Base-by-base conservation (phyloP, 2,113 vertebrate genomes). In the Oreochromis niloticus region DNA sequence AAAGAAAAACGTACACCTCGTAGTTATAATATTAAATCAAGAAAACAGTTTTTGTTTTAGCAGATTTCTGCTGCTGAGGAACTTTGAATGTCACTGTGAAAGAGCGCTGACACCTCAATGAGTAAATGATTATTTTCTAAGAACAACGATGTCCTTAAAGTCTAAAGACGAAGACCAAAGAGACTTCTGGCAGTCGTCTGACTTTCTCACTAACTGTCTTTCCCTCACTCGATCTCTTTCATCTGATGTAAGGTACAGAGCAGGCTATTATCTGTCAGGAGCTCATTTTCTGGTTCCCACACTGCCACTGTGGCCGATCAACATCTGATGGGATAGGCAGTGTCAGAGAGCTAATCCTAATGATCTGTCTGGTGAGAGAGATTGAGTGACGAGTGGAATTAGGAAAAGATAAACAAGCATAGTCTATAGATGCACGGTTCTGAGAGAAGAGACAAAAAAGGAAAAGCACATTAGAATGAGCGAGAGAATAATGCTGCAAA, bases 241-340 rank as follows among this genome's bases (percentile, higher is more conserved):
- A 68, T 92, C 83, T 90, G 83, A 92, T 86, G 78, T 88, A 90
- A 94, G 87, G 89, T 91, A 91, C 78, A 87, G 87, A 84, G 79
- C 61, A 27, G 85, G 75, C 90, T 92, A 89, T 93, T 92, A 93
- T 94, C 91, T 90, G 91, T 86, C 93, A 91, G 87, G 71, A 92
- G 91, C 94, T 94, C 88, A 94, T 95, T 95, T 95, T 94, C 93
- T 92, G 86, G 89, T 95, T 95, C 95, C 94, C 93, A 95, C 95
- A 92, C 93, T 59, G 85, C 84, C 85, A 87, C 92, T 92, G 87
- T 86, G 88, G 92, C 90, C 81, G 89, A 92, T 94, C 90, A 87
- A 68, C 92, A 93, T 94, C 89, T 90, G 90, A 92, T 90, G 91
- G 91, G 89, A 89, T 89, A 82, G 92, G 36, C 85, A 80, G 89